Conservation (phyloP, 2,797 vertebrate species). For the Pagetopsis macropterus region DNA sequence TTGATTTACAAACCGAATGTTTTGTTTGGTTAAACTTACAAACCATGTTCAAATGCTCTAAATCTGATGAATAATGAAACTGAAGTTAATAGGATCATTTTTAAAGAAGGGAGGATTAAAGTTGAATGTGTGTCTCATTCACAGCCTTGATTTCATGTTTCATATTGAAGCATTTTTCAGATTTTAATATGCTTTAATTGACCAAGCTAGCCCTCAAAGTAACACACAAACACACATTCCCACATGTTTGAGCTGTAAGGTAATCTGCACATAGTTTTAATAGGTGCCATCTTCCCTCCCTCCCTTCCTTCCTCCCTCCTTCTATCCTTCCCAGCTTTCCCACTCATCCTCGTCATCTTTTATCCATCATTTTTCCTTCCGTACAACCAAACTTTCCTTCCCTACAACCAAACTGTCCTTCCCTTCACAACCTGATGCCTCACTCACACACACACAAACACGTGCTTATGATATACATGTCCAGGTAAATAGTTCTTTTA, state of each 20-base stretch:
- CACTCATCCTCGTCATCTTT: slow-evolving; percentile 1
- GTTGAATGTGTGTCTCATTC: slow-evolving; percentile 24
- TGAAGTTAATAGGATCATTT: no score
- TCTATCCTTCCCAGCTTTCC: slow-evolving; percentile 15
- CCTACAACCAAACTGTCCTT: slow-evolving; percentile 13
- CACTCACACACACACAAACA: not conserved
- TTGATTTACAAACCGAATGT: slow-evolving; percentile 25
- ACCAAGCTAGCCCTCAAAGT: slow-evolving; percentile 3
- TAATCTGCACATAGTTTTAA: slow-evolving; percentile 1
- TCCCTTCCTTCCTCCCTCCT: not conserved
- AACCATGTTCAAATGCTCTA: not conserved
- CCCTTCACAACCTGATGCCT: no score
- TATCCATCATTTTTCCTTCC: slow-evolving; percentile 4
- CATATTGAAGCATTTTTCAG: slow-evolving; percentile 32
- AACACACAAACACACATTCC: slow-evolving; percentile 12
- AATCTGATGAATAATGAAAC: not conserved
- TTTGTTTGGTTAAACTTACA: slow-evolving; percentile 13
- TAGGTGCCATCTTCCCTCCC: slow-evolving; percentile 10
- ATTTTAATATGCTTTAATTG: slow-evolving; percentile 20
- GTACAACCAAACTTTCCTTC: not conserved
- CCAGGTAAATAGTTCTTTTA: not conserved
- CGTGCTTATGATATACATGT: not conserved
- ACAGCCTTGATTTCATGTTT: slow-evolving; percentile 18
- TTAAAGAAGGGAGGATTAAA: not conserved
- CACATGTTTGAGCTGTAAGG: not conserved